Conservation (phyloP, 2,888 invertebrate species). For the Punctoribates punctum region DNA sequence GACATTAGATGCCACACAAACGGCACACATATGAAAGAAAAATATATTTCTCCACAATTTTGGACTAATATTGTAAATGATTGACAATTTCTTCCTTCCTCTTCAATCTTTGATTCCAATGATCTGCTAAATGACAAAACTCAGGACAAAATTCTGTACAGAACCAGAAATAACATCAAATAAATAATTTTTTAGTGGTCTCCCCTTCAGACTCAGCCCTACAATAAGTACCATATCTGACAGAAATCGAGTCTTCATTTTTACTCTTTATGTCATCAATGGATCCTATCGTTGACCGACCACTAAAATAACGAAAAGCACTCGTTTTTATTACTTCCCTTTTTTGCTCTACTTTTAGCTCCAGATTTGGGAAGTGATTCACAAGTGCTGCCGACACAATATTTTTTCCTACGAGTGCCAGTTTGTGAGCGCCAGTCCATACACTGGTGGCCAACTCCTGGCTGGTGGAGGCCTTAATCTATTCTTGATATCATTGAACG, state of each 20-base stretch:
- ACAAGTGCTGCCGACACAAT: neutral
- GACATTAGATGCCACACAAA: slow-evolving; percentile 4
- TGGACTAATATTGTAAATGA: slow-evolving; percentile 5
- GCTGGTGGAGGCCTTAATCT: slow-evolving; percentile 15
- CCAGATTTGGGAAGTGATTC: neutral
- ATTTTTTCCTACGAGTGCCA: neutral
- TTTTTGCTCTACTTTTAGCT: neutral
- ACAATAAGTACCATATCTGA: neutral
- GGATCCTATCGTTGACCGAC: neutral
- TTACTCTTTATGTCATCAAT: slow-evolving; percentile 17
- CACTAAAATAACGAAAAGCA: slow-evolving; percentile 15
- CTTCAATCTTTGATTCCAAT: slow-evolving; percentile 8
- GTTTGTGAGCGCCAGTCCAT: neutral
- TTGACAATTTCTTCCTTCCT: slow-evolving; percentile 28
- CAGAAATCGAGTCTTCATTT: slow-evolving; percentile 3
- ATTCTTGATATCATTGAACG: slow-evolving; percentile 29
- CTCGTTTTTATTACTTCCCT: neutral
- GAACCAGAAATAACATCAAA: neutral
- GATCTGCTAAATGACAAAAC: neutral
- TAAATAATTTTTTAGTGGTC: slow-evolving; percentile 1
- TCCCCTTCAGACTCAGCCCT: neutral
- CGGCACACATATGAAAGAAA: neutral
- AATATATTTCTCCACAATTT: neutral
- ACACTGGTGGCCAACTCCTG: neutral
- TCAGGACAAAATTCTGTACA: neutral